Evolutionary conservation across 2,113 vertebrate species (phyloP).

Genomic region (Sminthopsis crassicaudata): DNA sequence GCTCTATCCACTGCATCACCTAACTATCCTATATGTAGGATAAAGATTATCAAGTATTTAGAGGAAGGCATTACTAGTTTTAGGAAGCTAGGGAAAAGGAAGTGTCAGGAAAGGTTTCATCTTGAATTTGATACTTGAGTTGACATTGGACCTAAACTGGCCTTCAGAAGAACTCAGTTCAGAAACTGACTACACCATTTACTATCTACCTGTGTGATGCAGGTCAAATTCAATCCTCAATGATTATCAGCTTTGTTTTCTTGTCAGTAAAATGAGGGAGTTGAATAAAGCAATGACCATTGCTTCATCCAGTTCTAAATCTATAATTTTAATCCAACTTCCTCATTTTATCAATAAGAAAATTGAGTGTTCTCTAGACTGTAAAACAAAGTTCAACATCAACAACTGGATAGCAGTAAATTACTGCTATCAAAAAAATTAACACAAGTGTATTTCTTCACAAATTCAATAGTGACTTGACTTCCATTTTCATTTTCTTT

Average conservation of each 20-base stretch:
- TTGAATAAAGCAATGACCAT: background rate
- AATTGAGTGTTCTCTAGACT: background rate
- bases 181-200: background rate
- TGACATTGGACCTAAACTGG: background rate
- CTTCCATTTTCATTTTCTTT: background rate
- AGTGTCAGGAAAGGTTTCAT: background rate
- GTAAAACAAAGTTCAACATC: background rate
- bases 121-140: background rate
- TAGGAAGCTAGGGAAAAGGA: background rate
- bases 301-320: background rate
- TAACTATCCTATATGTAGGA: background rate
- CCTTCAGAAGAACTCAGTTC: background rate
- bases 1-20: background rate
- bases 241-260: background rate
- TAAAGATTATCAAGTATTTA: background rate
- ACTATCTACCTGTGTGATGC: background rate
- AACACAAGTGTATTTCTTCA: background rate
- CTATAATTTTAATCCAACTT: background rate
- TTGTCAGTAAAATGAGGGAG: background rate
- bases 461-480: background rate
- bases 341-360: background rate
- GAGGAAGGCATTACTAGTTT: background rate
- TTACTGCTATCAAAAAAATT: background rate
- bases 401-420: background rate
- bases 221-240: background rate